Evolutionary conservation across 2,113 vertebrate genomes (phyloP).

Genomic region (Illadopsis cleaveri): DNA sequence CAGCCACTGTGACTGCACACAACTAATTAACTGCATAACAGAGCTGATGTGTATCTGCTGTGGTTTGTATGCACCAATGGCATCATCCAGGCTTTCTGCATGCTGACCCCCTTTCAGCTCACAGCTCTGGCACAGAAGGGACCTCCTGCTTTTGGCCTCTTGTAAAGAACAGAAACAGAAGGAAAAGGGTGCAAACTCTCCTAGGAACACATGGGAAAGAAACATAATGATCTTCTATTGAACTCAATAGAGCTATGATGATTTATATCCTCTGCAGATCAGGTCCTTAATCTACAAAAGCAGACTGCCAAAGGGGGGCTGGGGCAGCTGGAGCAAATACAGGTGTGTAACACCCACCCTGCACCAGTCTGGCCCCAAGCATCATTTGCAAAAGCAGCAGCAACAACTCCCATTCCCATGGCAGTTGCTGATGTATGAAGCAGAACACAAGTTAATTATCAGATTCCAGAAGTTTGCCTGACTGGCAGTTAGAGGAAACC

Average conservation of each 20-base stretch:
- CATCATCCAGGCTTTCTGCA: neutral
- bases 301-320: neutral
- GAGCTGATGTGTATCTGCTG: neutral
- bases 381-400: neutral
- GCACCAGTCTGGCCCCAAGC: neutral
- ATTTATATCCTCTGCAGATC: neutral
- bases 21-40: neutral
- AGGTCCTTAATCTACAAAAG: neutral
- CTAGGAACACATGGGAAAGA: neutral
- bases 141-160: neutral
- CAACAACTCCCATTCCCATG: neutral
- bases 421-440: neutral
- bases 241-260: neutral
- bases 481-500: neutral
- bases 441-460: conserved; percentile 8
- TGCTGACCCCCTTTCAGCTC: neutral
- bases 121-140: neutral
- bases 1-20: neutral
- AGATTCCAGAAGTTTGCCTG: neutral
- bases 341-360: neutral
- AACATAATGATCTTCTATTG: neutral
- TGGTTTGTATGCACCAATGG: neutral
- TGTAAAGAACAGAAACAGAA: neutral
- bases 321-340: neutral
- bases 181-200: neutral